Evolutionary conservation across 2,888 invertebrate species (phyloP).

Genomic region (Frankliniella fusca): DNA sequence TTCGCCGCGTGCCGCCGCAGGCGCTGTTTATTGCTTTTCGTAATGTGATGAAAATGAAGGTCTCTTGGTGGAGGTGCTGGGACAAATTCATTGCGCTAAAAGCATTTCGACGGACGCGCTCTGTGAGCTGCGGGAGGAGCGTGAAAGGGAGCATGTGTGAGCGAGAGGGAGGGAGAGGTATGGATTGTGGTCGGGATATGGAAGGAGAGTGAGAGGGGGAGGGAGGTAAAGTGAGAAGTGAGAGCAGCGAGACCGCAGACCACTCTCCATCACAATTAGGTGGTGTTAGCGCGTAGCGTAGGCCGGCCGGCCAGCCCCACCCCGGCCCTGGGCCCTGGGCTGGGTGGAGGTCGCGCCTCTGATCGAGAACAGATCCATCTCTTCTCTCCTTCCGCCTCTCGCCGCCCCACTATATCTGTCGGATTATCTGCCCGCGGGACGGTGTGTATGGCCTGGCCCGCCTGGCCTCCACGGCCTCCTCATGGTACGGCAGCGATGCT

Average conservation of each 20-base stretch:
- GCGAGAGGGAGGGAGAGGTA: background rate
- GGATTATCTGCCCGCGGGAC: no score
- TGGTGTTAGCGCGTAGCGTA: no score
- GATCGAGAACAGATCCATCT: no score
- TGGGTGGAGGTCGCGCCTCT: no score
- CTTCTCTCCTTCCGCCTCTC: no score
- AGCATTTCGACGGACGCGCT: background rate
- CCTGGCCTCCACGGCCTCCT: no score
- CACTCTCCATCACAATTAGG: constrained; percentile 3
- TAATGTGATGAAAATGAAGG: constrained; percentile 23
- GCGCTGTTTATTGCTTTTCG: constrained; percentile 4
- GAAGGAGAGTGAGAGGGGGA: background rate
- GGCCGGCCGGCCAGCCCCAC: no score
- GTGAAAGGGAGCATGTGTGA: background rate
- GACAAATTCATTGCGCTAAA: constrained; percentile 17
- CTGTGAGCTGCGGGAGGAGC: background rate
- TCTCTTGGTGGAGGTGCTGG: background rate
- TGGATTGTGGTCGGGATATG: background rate
- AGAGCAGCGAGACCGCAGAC: background rate
- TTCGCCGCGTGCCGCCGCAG: background rate
- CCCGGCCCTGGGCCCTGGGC: no score
- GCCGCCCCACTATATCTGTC: no score
- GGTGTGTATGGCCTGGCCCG: no score
- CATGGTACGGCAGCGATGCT: no score
- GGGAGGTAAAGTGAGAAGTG: background rate